These are phyloP conservation scores for Musca vetustissima DNA, from an alignment of 1,140 invertebrate species.

Conservation along the genomic window DNA sequence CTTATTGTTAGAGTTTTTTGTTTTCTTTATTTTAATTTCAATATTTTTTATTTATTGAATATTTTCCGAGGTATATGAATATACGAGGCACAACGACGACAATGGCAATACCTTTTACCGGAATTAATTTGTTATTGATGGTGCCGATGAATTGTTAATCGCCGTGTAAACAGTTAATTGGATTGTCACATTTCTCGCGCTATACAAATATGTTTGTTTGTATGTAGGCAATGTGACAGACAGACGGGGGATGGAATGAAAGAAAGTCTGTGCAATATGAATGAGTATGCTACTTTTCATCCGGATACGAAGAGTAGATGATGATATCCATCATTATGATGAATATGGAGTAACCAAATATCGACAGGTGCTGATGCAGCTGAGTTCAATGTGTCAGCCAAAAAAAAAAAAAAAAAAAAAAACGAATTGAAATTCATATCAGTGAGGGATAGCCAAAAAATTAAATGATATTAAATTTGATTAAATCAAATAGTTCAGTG, in stretches of 20 bases:
- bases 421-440: background rate
- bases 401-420: no score
- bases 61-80: no score
- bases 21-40: no score
- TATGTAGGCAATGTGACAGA: no score
- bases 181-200: slow-evolving; percentile 2
- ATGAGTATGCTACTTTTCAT: no score
- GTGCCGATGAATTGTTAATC: slow-evolving; percentile 16
- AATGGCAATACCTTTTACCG: slow-evolving; percentile 4
- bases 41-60: no score
- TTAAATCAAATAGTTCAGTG: background rate
- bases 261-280: no score
- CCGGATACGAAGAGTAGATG: no score
- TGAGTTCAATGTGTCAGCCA: no score
- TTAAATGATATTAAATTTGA: background rate
- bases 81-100: background rate
- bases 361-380: slow-evolving; percentile 14
- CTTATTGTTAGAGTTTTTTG: no score
- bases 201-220: background rate
- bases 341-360: slow-evolving; percentile 12
- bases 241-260: no score
- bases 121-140: slow-evolving; percentile 24
- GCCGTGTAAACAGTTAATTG: slow-evolving; percentile 16
- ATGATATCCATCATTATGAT: slow-evolving; percentile 6
- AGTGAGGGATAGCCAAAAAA: background rate